Evolutionary conservation across 2,113 vertebrate genomes (phyloP), one percentile per base, ranked within the genome.

Genomic region (Catharus bicknelli): DNA sequence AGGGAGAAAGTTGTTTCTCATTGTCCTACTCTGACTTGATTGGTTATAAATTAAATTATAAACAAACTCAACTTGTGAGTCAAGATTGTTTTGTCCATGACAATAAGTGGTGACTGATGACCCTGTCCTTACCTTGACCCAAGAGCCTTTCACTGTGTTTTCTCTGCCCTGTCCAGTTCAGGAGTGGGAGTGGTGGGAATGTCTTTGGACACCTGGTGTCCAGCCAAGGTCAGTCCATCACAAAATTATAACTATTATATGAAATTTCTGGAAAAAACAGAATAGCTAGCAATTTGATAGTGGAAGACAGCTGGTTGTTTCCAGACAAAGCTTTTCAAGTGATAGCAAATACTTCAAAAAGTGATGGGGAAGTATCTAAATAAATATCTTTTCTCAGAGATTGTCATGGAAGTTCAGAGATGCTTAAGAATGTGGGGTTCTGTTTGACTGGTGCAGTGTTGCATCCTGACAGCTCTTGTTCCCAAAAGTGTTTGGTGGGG

Each of bases 11-110:
- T 53, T 79, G 32, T 80, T 91, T 86, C 42, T 75, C 9, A 13
- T 50, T 80, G 13, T 62, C 36, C 16, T 80, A 15, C 42, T 43
- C 42, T 25, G 63, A 50, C 63, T 76, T 70, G 48, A 21, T 79
- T 48, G 21, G 21, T 74, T 74, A 67, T 74, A 61, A 76, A 50
- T 83, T 36, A 76, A 61, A 55, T 36, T 61, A 27, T 57, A 64
- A 80, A 40, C 30, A 18, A 55, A 48, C 17, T 72, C 0, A 0
- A 13, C 69, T 34, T 54, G 25, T 0, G 4, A 61, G 36, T 75
- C 9, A 17, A 29, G 48, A 25, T 43, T 62, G 16, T 17, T 80
- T 80, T 91, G 48, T 36, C 40, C 8, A 4, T 62, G 42, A n/a
- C 11, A 16, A 30, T 74, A 50, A 29, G 8, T 62, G 42, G 27